These are phyloP conservation scores for Liasis olivaceus DNA, from an alignment of 2,797 vertebrate genomes.

Conservation along the genomic window DNA sequence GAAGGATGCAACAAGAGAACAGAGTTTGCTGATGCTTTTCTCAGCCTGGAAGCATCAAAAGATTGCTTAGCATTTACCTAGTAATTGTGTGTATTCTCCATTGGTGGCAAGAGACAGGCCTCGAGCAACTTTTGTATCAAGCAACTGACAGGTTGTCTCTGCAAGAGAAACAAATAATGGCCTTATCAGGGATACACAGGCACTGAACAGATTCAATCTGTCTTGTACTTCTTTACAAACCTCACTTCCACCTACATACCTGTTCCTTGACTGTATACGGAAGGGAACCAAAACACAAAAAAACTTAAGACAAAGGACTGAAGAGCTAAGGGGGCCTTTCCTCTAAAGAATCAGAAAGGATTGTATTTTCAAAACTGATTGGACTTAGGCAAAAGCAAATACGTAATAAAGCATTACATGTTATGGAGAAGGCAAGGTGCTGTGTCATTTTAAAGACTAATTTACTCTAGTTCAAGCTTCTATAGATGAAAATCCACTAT, in stretches of 20 bases:
- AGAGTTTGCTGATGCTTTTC: conserved; percentile 52
- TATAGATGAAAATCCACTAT: neutral
- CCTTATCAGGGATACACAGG: conserved; percentile 2
- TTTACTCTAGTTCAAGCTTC: neutral
- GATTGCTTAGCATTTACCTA: conserved; percentile 7
- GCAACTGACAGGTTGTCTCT: conserved; percentile 18
- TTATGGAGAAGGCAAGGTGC: neutral
- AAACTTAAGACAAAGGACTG: neutral
- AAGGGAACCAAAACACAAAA: neutral
- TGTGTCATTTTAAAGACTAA: neutral
- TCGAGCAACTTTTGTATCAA: neutral
- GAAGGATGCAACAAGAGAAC: conserved; percentile 67
- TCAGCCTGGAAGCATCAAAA: conserved; percentile 8
- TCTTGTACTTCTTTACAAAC: neutral
- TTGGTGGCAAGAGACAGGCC: conserved; percentile 13
- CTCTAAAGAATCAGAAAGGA: neutral
- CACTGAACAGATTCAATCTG: conserved; percentile 21
- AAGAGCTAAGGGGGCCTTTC: neutral
- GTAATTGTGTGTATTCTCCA: neutral
- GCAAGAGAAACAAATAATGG: conserved; percentile 11
- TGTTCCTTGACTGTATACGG: neutral
- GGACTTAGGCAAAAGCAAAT: neutral
- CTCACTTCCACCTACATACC: fast-evolving
- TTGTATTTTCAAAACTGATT: conserved; percentile 19
- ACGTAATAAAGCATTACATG: neutral